phyloP scores from a whole-genome alignment of 2,113 vertebrate species.

The Alligator mississippiensis region DNA sequence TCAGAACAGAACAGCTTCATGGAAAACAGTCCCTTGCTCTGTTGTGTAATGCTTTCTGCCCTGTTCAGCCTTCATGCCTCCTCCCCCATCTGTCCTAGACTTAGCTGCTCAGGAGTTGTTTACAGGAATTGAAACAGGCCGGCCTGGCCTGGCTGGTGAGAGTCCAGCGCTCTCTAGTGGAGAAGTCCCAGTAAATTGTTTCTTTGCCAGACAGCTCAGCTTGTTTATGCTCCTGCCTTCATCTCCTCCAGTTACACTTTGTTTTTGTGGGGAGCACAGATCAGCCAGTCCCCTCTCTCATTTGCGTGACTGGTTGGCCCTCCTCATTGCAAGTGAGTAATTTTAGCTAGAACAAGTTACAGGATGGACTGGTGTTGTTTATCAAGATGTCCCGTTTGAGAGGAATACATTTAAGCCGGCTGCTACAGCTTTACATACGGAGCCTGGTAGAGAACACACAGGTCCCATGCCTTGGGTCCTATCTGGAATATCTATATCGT shows the following conservation, averaged over 20 bases:
- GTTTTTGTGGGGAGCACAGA: neutral
- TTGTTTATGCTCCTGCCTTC: constrained; percentile 56
- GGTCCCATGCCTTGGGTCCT: neutral
- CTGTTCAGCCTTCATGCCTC: neutral
- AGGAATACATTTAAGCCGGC: neutral
- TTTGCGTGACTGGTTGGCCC: constrained; percentile 16
- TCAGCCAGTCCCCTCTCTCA: neutral
- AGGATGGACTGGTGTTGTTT: neutral
- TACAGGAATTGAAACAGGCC: constrained; percentile 1
- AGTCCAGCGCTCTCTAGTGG: constrained; percentile 72
- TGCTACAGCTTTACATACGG: neutral
- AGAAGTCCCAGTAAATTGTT: neutral
- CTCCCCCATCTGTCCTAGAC: neutral
- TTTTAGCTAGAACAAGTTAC: neutral
- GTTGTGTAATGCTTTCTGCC: neutral
- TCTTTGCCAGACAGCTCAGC: fast-evolving
- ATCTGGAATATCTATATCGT: neutral
- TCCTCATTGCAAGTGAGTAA: neutral
- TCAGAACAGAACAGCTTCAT: neutral
- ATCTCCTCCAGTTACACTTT: constrained; percentile 13
- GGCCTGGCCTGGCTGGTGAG: neutral
- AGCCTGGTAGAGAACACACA: neutral
- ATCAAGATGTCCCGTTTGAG: constrained; percentile 32
- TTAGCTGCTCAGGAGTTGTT: constrained; percentile 39
- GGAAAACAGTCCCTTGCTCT: neutral